phyloP scores from a whole-genome alignment of 2,113 vertebrate species.

The Oostethus manadensis region DNA sequence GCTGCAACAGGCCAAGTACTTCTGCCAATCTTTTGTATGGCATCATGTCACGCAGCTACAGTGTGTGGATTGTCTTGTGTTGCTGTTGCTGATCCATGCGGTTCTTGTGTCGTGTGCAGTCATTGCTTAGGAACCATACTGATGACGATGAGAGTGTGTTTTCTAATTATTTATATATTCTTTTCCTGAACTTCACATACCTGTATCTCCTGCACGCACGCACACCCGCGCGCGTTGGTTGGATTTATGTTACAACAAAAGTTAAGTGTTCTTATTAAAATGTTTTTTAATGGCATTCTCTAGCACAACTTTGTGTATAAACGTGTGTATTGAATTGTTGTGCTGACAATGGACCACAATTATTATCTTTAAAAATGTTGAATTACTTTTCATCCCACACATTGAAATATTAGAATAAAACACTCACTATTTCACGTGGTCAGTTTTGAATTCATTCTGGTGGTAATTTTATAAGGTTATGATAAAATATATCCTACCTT shows the following conservation, averaged over 20 bases:
- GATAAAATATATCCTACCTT: too few relatives aligned
- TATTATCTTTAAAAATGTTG: too few relatives aligned
- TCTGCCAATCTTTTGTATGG: conserved; percentile 65
- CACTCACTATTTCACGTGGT: too few relatives aligned
- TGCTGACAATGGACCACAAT: neutral
- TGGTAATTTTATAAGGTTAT: too few relatives aligned
- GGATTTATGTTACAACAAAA: conserved; percentile 20
- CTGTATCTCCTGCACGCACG: conserved; percentile 7
- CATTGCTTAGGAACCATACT: conserved; percentile 10
- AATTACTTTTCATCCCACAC: too few relatives aligned
- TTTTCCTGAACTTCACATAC: conserved; percentile 15
- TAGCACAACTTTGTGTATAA: neutral
- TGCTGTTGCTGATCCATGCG: conserved; percentile 2
- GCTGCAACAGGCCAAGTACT: conserved; percentile 54
- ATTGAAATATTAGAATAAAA: too few relatives aligned
- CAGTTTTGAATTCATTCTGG: too few relatives aligned
- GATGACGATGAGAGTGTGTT: conserved; percentile 11
- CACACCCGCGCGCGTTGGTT: neutral
- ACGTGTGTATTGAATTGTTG: neutral
- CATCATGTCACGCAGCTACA: conserved; percentile 18
- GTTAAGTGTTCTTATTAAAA: conserved; percentile 46
- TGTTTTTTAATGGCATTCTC: conserved; percentile 1
- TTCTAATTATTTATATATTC: conserved; percentile 38
- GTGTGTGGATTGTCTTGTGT: conserved; percentile 5
- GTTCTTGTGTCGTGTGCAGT: conserved; percentile 7